Evolutionary conservation across 23 tunicate genomes (phyloP), one percentile per base, ranked within the genome.

Genomic region (Botrylloides violaceus): DNA sequence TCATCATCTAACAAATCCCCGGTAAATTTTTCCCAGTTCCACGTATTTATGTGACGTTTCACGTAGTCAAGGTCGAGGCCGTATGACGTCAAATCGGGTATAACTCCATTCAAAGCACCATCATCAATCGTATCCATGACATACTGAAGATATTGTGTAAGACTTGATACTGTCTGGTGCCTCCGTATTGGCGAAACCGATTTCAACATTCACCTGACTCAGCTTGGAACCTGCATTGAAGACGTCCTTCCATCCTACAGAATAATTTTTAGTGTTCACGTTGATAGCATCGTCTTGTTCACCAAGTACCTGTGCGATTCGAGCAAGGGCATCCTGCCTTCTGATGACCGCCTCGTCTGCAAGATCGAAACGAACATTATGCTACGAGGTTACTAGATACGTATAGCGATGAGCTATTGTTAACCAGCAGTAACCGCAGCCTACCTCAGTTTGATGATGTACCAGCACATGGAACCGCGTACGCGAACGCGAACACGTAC

Each of bases 21-120:
- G 26, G 74, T 64, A 61, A 83, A 83, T 21, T 28, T 61, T 23
- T 83, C 90, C 90, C 90, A 83, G 55, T 77, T 61, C 81, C 81
- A 83, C 20, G 61, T 56, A 7, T 77, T 50, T n/a, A 83, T 20
- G 36, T 76, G 73, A 7, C 32, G 58, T 64, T 38, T 66, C 22
- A 82, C 29, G 49, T 76, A 27, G 6, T 75, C 57, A 5, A 70
- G n/a, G 5, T 76, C 77, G 49, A 59, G 59, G 30, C 88, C 88
- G 38, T 74, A 37, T 1, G 34, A 7, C 3, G 88, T 49, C 35
- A 82, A 59, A 31, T 82, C 88, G 0, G 88, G 88, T 43, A 81
- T 18, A 23, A 36, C 65, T 4, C 65, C 38, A 20, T 30, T 30
- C 57, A 68, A 43, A 4, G 30, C 38, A 2, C 25, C 57, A 9